Base-by-base conservation (phyloP, 2,888 invertebrate genomes). In the Trisateles emortualis region DNA sequence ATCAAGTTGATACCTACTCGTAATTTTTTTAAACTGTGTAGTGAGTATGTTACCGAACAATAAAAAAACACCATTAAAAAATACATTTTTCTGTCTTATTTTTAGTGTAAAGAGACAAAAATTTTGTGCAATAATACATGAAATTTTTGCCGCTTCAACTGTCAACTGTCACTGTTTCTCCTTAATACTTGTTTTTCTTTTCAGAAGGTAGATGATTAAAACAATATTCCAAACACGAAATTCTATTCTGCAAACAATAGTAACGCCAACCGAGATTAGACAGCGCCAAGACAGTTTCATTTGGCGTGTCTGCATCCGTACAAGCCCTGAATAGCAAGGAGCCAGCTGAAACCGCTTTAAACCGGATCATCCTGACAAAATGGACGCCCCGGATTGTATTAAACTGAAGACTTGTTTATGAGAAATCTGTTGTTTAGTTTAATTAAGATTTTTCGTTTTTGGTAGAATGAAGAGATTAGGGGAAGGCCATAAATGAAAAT, bases 271-370 rank as follows among this genome's bases (percentile, higher is more conserved):
- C 47, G 68, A 81, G 81, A 82, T 81, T 81, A 81, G 81, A 78
- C 76, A 44, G 64, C 52, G 53, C 67, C 65, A 71, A 76, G 82
- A 82, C 82, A 78, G 81, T 80, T 81, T 81, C 80, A 81, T 81
- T 82, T 76, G 77, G 77, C 70, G 64, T 68, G 78, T 81, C 76
- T 79, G 74, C 72, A 64, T 66, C 68, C 64, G 69, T 69, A 79
- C 78, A 65, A 59, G 71, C 68, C 54, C 71, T 81, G 81, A 81
- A 81, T 81, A 79, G 79, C 79, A 81, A 81, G 74, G 74, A 77
- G 68, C 64, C 72, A 62, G 62, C 66, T 66, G 71, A 57, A 76
- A 63, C 64, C 69, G 66, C 64, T 65, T 59, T 67, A 68, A 68
- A 73, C 70, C 68, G 76, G 79, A 78, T 78, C 69, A 79, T 63